A percentile compares a stretch with the other conserved stretches of the same genome.
phyloP scores from a whole-genome alignment of 2,113 vertebrate genomes.

The Hyaena hyaena region DNA sequence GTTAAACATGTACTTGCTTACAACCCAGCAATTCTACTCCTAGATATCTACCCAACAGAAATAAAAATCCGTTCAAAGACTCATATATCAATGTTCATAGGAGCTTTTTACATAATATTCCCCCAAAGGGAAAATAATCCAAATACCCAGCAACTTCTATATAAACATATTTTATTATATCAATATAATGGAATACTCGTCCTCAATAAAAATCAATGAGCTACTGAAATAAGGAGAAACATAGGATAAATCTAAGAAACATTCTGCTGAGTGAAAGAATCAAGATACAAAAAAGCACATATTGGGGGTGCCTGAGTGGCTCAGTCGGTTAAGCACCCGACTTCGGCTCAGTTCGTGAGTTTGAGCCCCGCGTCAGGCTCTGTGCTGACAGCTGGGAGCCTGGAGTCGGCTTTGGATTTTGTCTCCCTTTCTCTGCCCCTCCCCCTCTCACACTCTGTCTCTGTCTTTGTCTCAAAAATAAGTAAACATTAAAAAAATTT shows the following conservation, averaged over 20 bases:
- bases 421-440: too few species aligned
- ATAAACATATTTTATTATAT: neutral
- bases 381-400: too few species aligned
- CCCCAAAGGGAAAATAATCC: neutral
- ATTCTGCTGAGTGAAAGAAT: constrained; percentile 15
- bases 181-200: neutral
- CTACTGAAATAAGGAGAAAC: neutral
- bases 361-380: too few species aligned
- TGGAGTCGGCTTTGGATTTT: too few species aligned
- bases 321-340: too few species aligned
- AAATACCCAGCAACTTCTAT: neutral
- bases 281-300: neutral
- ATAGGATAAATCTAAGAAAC: neutral
- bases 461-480: too few species aligned
- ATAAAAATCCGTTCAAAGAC: neutral
- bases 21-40: neutral
- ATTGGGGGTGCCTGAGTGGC: neutral
- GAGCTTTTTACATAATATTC: neutral
- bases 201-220: constrained; percentile 1
- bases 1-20: neutral
- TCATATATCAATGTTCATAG: neutral
- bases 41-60: constrained; percentile 3
- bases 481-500: too few species aligned
- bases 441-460: too few species aligned
- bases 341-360: too few species aligned